Evolutionary conservation across 2,888 invertebrate species (phyloP).

Genomic region (Automeris io): DNA sequence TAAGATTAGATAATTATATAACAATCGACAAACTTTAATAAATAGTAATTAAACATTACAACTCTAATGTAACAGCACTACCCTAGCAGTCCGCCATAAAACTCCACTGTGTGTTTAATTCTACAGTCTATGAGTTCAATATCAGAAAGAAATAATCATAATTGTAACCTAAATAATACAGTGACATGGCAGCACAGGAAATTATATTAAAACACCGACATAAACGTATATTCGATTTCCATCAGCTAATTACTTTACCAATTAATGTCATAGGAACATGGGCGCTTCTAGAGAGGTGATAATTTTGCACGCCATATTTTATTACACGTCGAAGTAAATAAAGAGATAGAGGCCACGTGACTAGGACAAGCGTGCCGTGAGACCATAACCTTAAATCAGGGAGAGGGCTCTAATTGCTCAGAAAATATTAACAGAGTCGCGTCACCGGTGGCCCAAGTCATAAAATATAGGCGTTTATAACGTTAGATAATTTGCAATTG

Average conservation of each 20-base stretch:
- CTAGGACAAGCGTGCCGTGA: constrained; percentile 47
- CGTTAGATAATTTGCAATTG: too few relatives aligned
- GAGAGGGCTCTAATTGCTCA: constrained; percentile 69
- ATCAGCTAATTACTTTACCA: constrained; percentile 2
- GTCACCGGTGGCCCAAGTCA: constrained; percentile 26
- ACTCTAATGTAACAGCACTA: too few relatives aligned
- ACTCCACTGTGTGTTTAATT: too few relatives aligned
- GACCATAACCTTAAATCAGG: constrained; percentile 70
- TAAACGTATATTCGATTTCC: neutral
- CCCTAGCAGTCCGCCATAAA: too few relatives aligned
- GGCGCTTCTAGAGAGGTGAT: constrained; percentile 25
- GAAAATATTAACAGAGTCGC: constrained; percentile 62
- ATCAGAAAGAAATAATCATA: too few relatives aligned
- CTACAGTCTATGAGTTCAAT: too few relatives aligned
- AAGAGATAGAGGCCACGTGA: constrained; percentile 70
- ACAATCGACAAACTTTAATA: too few relatives aligned
- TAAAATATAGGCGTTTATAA: constrained; percentile 12
- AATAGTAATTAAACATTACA: too few relatives aligned
- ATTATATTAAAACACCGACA: neutral
- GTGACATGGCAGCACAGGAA: neutral
- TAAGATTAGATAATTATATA: too few relatives aligned
- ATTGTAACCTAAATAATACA: neutral
- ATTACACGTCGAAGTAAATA: constrained; percentile 59
- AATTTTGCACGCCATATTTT: constrained; percentile 48
- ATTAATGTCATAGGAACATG: constrained; percentile 2